These are phyloP conservation scores for Pedicia rivosa DNA, from an alignment of 2,888 invertebrate genomes.

Conservation along the genomic window DNA sequence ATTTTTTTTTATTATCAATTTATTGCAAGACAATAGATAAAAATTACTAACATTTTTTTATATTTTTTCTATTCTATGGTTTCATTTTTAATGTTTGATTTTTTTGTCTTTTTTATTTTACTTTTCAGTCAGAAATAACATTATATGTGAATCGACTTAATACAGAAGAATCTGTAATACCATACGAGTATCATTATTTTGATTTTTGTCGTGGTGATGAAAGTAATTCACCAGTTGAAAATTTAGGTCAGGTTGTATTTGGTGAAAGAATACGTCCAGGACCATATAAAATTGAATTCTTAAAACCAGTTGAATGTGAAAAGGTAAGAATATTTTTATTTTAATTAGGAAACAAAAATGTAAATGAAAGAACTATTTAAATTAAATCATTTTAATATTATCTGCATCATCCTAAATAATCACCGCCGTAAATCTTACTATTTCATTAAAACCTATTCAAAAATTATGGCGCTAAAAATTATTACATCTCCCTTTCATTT, in stretches of 20 bases:
- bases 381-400: too few relatives aligned
- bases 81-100: too few relatives aligned
- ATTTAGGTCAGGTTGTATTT: conserved; percentile 96
- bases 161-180: conserved; percentile 95
- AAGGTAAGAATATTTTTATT: conserved; percentile 19
- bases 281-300: conserved; percentile 76
- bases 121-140: conserved; percentile 69
- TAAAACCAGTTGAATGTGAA: conserved; percentile 49
- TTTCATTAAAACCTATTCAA: too few relatives aligned
- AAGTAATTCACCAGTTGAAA: conserved; percentile 82
- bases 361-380: background rate
- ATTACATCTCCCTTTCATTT: too few relatives aligned
- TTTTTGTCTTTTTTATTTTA: background rate
- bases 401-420: too few relatives aligned
- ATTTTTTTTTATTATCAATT: too few relatives aligned
- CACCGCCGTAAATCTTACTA: too few relatives aligned
- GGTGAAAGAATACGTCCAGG: conserved; percentile 97
- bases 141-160: conserved; percentile 93
- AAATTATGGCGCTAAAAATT: too few relatives aligned
- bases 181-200: conserved; percentile 95
- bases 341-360: too few relatives aligned
- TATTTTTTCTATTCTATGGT: too few relatives aligned
- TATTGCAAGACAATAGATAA: too few relatives aligned
- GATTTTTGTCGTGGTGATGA: conserved; percentile 79
- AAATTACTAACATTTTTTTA: too few relatives aligned